Base-by-base conservation (phyloP, 2,797 vertebrate genomes). In the Liasis olivaceus region DNA sequence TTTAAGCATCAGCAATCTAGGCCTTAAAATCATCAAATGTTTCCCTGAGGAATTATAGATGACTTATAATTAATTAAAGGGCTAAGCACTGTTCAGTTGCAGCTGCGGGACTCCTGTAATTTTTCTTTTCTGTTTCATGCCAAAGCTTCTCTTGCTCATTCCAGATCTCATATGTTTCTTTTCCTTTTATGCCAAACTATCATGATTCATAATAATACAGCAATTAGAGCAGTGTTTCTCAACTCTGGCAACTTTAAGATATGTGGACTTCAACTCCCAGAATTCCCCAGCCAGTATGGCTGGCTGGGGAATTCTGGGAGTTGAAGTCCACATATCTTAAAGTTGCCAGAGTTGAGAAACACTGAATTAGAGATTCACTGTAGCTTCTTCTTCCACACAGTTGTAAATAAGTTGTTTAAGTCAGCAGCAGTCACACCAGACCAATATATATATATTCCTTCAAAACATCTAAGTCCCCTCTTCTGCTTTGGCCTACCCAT, bases 1-100 rank as follows among this genome's bases (percentile, higher is more conserved):
- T 94, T 94, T 93, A 93, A 90, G 85, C 94, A 31, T 60, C 87
- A 92, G n/a, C 93, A 64, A 93, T 89, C 13, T 93, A 87, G 90
- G 2, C 90, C 91, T 47, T 94, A 81, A 95, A 36, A 72, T 26
- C 59, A 92, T 93, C 91, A 90, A 54, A 5, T 1, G 11, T 92
- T 92, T 94, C 81, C 24, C 88, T 91, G 47, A 92, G 95, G 94
- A 69, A 93, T 91, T 56, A 77, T 8, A 59, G 54, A 69, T 3
- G 4, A 56, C 0, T 0, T 89, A 84, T 0, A 64, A 24, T 91
- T 96, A 92, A 94, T 87, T 89, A 92, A 7, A 81, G 0, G 0
- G 59, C 92, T 95, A 92, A 89, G 3, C 4, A 88, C 1, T 9
- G 42, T 62, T 62, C 24, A 87, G 89, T 2, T 69, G 28, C 36